Base-by-base conservation (phyloP, 2,113 vertebrate genomes). In the Kryptolebias marmoratus region DNA sequence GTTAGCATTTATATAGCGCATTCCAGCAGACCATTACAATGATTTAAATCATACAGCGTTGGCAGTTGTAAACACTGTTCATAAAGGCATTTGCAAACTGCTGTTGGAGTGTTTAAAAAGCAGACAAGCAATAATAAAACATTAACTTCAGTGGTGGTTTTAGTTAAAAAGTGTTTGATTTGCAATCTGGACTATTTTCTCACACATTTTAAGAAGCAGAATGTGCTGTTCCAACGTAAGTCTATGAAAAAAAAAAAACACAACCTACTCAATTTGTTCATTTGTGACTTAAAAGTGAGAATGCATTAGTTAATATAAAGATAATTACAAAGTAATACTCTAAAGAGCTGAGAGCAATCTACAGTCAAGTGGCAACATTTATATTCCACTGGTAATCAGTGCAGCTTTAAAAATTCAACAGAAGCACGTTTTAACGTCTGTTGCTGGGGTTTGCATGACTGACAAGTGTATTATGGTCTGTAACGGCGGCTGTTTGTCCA, bases 381-480 rank as follows among this genome's bases (percentile, higher is more conserved):
- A 42, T 50, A 58, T 65, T 44, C 27, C 11, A 64, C 22, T 73
- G 71, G 56, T 73, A 58, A 65, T 73, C 47, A n/a, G 10, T 14
- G 6, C 9, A 47, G 28, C 22, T 45, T 50, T 36, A 36, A 28
- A 71, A 70, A 58, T 52, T 27, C 30, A 62, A 56, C 48, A 64
- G 71, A 73, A 42, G 45, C 54, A 12, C 52, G 3, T 10, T 65
- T 65, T 58, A 22, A 5, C n/a, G 10, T 47, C 52, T 64, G 42
- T 30, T 42, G 30, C 14, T 4, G 13, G 14, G 45, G 60, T 64
- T 55, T 64, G 54, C 31, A 11, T 64, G 44, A 64, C 60, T 58
- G 53, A 50, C 71, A 58, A 47, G 53, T 57, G 61, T 16, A 13
- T 9, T 31, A 64, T 32, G 52, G 47, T 44, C 27, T 59, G 45